These are phyloP conservation scores for Pygoscelis adeliae DNA, from an alignment of 2,113 vertebrate species.

Conservation along the genomic window DNA sequence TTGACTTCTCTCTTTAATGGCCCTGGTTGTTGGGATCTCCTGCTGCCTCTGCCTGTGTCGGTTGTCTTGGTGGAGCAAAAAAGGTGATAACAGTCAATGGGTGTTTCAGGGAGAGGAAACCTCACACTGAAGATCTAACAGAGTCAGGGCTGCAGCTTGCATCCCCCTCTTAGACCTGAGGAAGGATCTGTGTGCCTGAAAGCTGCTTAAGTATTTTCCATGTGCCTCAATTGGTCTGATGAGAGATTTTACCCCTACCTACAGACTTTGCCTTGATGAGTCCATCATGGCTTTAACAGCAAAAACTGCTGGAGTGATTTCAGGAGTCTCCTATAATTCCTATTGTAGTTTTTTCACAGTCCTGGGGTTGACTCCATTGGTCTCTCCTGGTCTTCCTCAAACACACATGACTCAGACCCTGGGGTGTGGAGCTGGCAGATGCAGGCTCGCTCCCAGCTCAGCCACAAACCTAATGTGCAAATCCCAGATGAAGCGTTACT, in stretches of 20 bases:
- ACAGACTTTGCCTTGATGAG: neutral
- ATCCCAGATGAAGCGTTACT: neutral
- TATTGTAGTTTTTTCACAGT: neutral
- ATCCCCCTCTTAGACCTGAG: neutral
- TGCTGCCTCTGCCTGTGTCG: neutral
- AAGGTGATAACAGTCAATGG: neutral
- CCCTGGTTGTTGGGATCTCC: neutral
- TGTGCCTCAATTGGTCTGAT: neutral
- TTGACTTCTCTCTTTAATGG: neutral
- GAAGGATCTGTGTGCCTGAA: neutral
- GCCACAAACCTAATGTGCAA: neutral
- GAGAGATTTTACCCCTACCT: neutral
- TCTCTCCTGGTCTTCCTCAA: neutral
- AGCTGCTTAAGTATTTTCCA: neutral
- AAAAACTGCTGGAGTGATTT: neutral
- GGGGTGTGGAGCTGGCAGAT: neutral
- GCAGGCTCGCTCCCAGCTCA: fast-evolving
- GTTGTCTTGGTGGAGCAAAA: neutral
- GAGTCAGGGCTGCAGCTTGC: neutral
- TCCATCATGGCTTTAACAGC: neutral
- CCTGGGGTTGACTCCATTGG: neutral
- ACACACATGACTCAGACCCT: fast-evolving
- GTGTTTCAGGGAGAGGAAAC: neutral
- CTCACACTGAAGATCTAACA: neutral
- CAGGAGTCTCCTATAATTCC: neutral